These are phyloP conservation scores for Drosophila varians DNA, from an alignment of 1,140 invertebrate genomes.

Conservation along the genomic window DNA sequence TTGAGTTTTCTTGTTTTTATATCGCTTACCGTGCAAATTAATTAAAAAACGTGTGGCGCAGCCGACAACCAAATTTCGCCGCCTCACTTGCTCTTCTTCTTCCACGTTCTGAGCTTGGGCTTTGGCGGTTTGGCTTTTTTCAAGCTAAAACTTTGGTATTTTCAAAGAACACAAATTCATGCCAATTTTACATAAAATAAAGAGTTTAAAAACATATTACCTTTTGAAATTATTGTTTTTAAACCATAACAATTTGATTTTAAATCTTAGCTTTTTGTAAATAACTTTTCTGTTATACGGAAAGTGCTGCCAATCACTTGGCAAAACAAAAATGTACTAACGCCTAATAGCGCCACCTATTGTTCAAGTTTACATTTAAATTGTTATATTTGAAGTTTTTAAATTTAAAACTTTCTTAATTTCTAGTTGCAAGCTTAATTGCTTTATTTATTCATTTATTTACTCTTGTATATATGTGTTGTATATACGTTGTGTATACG, in stretches of 20 bases:
- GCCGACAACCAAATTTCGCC: not conserved
- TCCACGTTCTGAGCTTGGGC: not conserved
- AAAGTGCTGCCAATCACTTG: not conserved
- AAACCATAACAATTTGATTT: not conserved
- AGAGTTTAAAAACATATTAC: too few relatives aligned
- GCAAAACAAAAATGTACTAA: not conserved
- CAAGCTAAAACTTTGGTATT: not conserved
- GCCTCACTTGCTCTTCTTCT: not conserved
- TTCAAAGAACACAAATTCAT: too few relatives aligned
- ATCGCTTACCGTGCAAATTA: not conserved
- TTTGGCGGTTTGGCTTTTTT: not conserved
- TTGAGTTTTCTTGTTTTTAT: not conserved
- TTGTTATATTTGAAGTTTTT: not conserved
- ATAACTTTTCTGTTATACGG: not conserved
- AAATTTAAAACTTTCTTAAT: not conserved
- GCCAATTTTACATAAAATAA: too few relatives aligned
- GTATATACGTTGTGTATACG: constrained; percentile 40
- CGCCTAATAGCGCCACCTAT: not conserved
- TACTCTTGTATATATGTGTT: constrained; percentile 33
- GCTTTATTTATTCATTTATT: constrained; percentile 50
- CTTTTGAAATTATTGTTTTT: not conserved
- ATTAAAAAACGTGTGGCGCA: constrained; percentile 1
- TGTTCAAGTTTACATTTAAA: not conserved
- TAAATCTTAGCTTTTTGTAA: not conserved
- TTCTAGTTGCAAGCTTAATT: constrained; percentile 31